Conservation (phyloP, 2,113 vertebrate species). For the Lasiurus cinereus region DNA sequence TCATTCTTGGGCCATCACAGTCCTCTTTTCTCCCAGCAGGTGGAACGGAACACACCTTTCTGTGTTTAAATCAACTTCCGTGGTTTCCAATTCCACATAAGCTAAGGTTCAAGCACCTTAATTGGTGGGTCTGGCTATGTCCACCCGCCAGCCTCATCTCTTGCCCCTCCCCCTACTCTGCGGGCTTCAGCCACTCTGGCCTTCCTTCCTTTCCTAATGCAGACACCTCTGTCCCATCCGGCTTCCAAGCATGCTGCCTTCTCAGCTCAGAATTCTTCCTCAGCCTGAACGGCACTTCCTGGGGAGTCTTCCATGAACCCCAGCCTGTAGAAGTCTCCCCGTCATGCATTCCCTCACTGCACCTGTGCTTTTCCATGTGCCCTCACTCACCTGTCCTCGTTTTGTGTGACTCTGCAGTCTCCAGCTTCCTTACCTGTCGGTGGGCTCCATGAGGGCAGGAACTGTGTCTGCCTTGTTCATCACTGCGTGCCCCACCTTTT, state of each 20-base stretch:
- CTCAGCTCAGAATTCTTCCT: not conserved
- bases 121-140: not conserved
- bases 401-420: not conserved
- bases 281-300: not conserved
- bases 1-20: not conserved
- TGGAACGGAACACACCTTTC: not conserved
- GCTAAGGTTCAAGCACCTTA: not conserved
- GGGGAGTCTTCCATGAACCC: not conserved
- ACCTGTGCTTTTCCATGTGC: not conserved
- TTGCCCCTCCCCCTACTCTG: not conserved
- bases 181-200: not conserved
- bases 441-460: not conserved
- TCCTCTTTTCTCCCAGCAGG: not conserved
- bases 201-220: not conserved
- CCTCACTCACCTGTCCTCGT: not conserved
- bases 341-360: not conserved
- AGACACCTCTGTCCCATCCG: not conserved
- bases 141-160: not conserved
- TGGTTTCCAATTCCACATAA: not conserved
- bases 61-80: not conserved
- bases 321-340: not conserved
- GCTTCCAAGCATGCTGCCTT: not conserved
- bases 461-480: not conserved
- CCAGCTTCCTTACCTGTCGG: not conserved
- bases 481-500: not conserved